Evolutionary conservation across 1,140 invertebrate species (phyloP), one percentile per base, ranked within the genome.

Genomic region (Aphidius gifuensis): DNA sequence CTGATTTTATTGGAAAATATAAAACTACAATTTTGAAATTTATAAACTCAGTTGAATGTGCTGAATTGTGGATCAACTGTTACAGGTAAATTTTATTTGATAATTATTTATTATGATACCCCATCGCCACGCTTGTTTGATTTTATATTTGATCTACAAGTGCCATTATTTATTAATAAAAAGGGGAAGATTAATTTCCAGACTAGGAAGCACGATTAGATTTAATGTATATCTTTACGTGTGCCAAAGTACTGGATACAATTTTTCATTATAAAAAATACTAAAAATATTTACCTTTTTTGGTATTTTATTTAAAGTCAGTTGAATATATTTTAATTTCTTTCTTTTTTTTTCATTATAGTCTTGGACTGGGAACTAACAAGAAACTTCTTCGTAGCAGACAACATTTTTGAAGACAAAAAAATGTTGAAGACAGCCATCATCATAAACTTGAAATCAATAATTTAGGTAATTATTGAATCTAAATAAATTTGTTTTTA

Each of bases 341-440:
- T 44, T 32, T 44, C 9, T 49, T 54, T 51, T 66, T 46, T 66
- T 64, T 65, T 55, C 55, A 56, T 39, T 68, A 91, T 88, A 60
- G 92, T 3, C 82, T 93, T 40, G 86, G 86, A 51, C 96, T 96
- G 53, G 91, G 96, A 4, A 86, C 94, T 70, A 92, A 96, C 5
- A 96, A 98, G 74, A 86, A 85, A 39, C 87, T 91, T 77, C 95
- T 98, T 64, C 87, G 23, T 32, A 4, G 4, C 4, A 1, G 1
- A 32, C 2, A 32, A 3, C 2, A 32, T 32, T 32, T 32, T 32
- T 32, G 23, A 3, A 4, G 23, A 32, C 23, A 32, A 4, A 32
- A 32, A 32, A 32, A 32, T 16, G 4, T 32, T 32, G 23, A 4
- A 32, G 23, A 32, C 23, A 32, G 23, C 23, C 4, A 4, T 32